Evolutionary conservation across 2,888 invertebrate genomes (phyloP), one percentile per base, ranked within the genome.

Genomic region (Agriopis marginaria): DNA sequence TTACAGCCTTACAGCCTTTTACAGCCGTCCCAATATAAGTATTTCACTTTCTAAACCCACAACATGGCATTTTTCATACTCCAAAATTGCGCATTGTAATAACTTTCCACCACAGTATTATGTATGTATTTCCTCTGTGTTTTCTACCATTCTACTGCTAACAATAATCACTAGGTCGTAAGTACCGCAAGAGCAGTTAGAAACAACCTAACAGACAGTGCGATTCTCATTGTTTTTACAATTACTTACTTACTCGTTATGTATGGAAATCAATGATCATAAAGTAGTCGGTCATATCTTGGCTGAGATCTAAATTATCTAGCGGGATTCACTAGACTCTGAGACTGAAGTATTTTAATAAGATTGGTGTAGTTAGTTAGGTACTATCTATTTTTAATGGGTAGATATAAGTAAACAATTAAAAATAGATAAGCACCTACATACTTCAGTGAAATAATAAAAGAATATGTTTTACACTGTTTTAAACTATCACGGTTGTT

Each of bases 221-320:
- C 76, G 61, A 79, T 79, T 81, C 80, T 80, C 79, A 79, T 66
- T 79, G 73, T 76, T 82, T 78, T 82, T 79, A 77, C 79, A 82
- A 84, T 82, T 81, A 78, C 71, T 72, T 32, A 32, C 32, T 32
- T n/a, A 75, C 77, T 85, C 78, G 82, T 83, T 86, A 83, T 75
- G 75, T 83, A 85, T 83, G 82, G 82, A 81, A 86, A 89, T 85
- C 78, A 80, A 79, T 82, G 83, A 75, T 79, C 77, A 84, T 85
- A 86, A 86, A 84, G 78, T 80, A 83, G 75, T 79, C 75, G 73
- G 70, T 68, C 75, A 55, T 84, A 82, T 84, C 86, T 81, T 72
- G 66, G 73, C 73, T 78, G 78, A 77, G 81, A 86, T 84, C 85
- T 84, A 81, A 77, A 72, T 59, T 51, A 14, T 62, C 23, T 74